These are phyloP conservation scores for Trachelus iudaicus DNA, from an alignment of 2,888 invertebrate genomes.

Conservation along the genomic window DNA sequence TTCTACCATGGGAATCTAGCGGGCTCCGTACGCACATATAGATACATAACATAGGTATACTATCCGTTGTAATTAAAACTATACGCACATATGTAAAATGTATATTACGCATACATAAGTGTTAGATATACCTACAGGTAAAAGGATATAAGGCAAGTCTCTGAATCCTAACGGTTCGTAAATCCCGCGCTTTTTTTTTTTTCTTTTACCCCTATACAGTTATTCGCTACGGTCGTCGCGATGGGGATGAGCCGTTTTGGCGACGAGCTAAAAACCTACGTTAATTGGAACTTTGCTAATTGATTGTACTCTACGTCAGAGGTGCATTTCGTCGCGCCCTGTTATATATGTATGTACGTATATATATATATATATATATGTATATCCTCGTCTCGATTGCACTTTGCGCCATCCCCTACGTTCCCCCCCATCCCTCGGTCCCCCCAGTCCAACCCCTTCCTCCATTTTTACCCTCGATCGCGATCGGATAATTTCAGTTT, in stretches of 20 bases:
- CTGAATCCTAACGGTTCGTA: slow-evolving; percentile 18
- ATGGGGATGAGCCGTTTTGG: slow-evolving; percentile 8
- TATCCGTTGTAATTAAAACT: background rate
- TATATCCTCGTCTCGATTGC: slow-evolving; percentile 26
- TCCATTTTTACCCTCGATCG: background rate
- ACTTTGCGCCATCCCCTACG: slow-evolving; percentile 20
- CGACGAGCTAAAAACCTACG: slow-evolving; percentile 38
- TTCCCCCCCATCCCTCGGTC: background rate
- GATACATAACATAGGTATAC: background rate
- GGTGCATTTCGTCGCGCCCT: slow-evolving; percentile 47
- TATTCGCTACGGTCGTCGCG: background rate
- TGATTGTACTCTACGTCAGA: slow-evolving; percentile 62
- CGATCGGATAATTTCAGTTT: background rate
- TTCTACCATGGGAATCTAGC: background rate
- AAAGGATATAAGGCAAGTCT: slow-evolving; percentile 23
- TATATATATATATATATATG: background rate
- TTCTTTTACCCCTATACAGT: background rate
- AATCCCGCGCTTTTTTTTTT: background rate
- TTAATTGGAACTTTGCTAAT: slow-evolving; percentile 58
- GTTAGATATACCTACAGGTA: background rate
- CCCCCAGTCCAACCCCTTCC: background rate
- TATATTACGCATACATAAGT: background rate
- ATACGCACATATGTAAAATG: background rate
- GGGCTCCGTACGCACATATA: background rate
- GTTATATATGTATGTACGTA: slow-evolving; percentile 19